These are phyloP conservation scores for Chrysopilus asiliformis DNA, from an alignment of 2,888 invertebrate species.

Conservation along the genomic window DNA sequence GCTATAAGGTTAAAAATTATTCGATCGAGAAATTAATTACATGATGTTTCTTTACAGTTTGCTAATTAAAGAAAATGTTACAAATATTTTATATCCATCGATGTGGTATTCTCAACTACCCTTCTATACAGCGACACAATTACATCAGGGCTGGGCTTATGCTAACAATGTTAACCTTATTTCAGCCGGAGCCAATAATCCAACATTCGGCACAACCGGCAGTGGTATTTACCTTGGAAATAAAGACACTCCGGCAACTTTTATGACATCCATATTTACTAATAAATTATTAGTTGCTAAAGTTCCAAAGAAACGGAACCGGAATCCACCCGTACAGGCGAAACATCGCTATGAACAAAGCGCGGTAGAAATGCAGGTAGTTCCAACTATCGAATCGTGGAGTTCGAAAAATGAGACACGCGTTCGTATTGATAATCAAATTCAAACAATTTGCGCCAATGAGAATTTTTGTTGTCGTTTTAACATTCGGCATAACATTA, in stretches of 20 bases:
- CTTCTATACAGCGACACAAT: conserved; percentile 53
- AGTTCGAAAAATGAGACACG: neutral
- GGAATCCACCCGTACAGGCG: neutral
- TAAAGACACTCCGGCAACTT: conserved; percentile 18
- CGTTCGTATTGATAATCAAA: conserved; percentile 2
- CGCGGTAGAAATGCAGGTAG: conserved; percentile 7
- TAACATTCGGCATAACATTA: conserved; percentile 10
- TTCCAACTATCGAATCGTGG: conserved; percentile 6
- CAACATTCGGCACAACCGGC: conserved; percentile 48
- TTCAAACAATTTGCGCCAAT: conserved; percentile 10
- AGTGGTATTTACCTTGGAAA: conserved; percentile 58
- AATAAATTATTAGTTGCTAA: conserved; percentile 14
- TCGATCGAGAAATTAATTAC: neutral
- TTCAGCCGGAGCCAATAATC: conserved; percentile 55
- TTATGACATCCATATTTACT: conserved; percentile 22
- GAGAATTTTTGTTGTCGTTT: conserved; percentile 22
- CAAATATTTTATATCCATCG: conserved; percentile 40
- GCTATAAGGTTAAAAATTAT: conserved; percentile 38
- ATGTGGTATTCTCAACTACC: conserved; percentile 78
- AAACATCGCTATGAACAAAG: conserved; percentile 1
- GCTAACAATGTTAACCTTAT: conserved; percentile 54
- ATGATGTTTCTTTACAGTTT: conserved; percentile 3
- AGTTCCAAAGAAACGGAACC: conserved; percentile 8
- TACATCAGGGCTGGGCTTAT: conserved; percentile 57
- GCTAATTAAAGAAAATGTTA: conserved; percentile 19